phyloP scores from a whole-genome alignment of 2,888 invertebrate species.

The Ormyrus labotus region DNA sequence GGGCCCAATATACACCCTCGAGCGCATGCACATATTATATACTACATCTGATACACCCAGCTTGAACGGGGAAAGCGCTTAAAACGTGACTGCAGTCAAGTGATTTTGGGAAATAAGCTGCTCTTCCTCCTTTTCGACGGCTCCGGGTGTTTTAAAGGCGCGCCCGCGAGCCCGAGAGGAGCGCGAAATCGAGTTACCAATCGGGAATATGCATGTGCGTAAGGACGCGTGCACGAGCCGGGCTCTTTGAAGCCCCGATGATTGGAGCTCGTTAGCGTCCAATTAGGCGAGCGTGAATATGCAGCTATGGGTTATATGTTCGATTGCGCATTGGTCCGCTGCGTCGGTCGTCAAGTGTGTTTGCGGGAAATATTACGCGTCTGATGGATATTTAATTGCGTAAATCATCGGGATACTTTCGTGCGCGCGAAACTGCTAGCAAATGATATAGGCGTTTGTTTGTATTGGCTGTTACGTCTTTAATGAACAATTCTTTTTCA shows the following conservation, averaged over 20 bases:
- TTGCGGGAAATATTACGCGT: background rate
- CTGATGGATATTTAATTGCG: too few species aligned
- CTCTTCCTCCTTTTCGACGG: background rate
- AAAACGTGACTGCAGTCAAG: too few species aligned
- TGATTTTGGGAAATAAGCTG: background rate
- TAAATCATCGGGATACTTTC: too few species aligned
- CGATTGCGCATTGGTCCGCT: background rate
- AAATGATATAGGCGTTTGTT: too few species aligned
- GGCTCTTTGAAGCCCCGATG: slow-evolving; percentile 17
- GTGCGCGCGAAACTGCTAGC: too few species aligned
- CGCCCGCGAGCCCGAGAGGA: too few species aligned
- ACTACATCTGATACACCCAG: background rate
- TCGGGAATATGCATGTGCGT: background rate
- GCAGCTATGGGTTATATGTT: background rate
- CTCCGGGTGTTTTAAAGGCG: background rate
- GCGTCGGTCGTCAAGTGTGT: background rate
- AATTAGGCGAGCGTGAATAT: slow-evolving; percentile 38
- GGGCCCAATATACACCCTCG: background rate
- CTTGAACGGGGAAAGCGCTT: background rate
- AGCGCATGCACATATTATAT: background rate
- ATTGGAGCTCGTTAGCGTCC: slow-evolving; percentile 48
- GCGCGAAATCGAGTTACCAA: too few species aligned
- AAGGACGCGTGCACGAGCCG: background rate
- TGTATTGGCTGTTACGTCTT: too few species aligned
- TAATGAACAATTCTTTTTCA: too few species aligned